Conservation (phyloP, 2,797 vertebrate genomes). For the Myripristis murdjan region DNA sequence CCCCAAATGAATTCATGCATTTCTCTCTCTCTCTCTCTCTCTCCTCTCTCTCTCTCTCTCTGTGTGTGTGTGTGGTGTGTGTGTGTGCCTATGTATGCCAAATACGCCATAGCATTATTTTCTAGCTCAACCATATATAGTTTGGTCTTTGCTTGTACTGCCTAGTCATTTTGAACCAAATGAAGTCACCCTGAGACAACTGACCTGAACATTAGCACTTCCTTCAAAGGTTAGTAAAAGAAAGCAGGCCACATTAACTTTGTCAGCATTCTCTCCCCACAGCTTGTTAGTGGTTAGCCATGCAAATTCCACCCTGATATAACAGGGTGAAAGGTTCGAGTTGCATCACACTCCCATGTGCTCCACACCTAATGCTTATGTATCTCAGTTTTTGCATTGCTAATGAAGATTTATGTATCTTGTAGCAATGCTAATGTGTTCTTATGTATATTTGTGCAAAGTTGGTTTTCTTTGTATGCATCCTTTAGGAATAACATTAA, state of each 20-base stretch:
- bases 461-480: slow-evolving; percentile 5
- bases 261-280: background rate
- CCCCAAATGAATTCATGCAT: too few relatives aligned
- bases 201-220: slow-evolving; percentile 15
- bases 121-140: too few relatives aligned
- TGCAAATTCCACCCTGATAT: slow-evolving; percentile 9
- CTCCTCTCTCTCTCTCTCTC: too few relatives aligned
- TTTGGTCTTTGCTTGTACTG: slow-evolving; percentile 13
- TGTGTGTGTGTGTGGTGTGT: too few relatives aligned
- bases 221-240: slow-evolving; percentile 17
- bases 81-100: too few relatives aligned
- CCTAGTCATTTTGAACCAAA: slow-evolving; percentile 7
- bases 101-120: too few relatives aligned
- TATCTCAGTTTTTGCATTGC: slow-evolving; percentile 44
- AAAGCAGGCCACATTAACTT: background rate
- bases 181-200: slow-evolving; percentile 10
- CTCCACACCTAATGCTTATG: slow-evolving; percentile 12
- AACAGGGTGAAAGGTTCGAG: slow-evolving; percentile 6
- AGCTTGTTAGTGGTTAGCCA: background rate
- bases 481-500: background rate
- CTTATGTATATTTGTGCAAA: slow-evolving; percentile 28
- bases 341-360: background rate
- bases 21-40: too few relatives aligned
- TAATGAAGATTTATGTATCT: slow-evolving; percentile 30
- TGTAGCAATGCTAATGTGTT: slow-evolving; percentile 29